Evolutionary conservation across 2,797 vertebrate species (phyloP).

Genomic region (Lophotriccus pileatus): DNA sequence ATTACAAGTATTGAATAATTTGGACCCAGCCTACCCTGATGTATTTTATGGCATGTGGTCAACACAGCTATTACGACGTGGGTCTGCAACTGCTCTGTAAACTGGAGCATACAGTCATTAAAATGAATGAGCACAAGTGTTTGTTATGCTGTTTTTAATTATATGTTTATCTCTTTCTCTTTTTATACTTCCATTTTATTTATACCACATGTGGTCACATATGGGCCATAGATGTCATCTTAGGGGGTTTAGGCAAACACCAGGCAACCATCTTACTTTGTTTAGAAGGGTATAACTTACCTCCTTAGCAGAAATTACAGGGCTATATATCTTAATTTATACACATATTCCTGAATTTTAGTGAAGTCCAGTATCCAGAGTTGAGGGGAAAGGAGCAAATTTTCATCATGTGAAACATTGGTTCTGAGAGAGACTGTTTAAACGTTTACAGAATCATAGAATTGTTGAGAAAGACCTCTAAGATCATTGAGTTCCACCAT

Average conservation of each 20-base stretch:
- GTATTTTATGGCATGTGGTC: constrained; percentile 75
- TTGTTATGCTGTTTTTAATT: constrained; percentile 76
- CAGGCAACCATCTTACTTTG: constrained; percentile 60
- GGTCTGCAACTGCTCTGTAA: constrained; percentile 70
- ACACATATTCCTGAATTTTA: neutral
- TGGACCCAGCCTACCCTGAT: constrained; percentile 57
- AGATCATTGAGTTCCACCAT: neutral
- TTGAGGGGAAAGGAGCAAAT: neutral
- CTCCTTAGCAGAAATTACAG: constrained; percentile 48
- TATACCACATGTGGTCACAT: constrained; percentile 71
- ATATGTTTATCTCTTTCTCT: constrained; percentile 76
- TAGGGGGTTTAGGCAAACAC: constrained; percentile 55
- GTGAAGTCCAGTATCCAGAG: neutral
- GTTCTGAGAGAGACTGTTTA: neutral
- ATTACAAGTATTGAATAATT: constrained; percentile 74
- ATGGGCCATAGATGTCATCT: constrained; percentile 65
- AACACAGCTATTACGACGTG: constrained; percentile 61
- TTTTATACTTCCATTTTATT: constrained; percentile 73
- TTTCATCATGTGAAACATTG: neutral
- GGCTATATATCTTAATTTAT: constrained; percentile 25
- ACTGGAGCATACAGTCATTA: constrained; percentile 59
- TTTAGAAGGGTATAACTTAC: constrained; percentile 37
- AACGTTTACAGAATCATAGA: neutral
- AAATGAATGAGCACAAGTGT: constrained; percentile 71
- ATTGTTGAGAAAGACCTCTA: neutral